Percentiles rank a stretch among this genome's conserved stretches.
phyloP scores from a whole-genome alignment of 2,113 vertebrate species.

The Vombatus ursinus region DNA sequence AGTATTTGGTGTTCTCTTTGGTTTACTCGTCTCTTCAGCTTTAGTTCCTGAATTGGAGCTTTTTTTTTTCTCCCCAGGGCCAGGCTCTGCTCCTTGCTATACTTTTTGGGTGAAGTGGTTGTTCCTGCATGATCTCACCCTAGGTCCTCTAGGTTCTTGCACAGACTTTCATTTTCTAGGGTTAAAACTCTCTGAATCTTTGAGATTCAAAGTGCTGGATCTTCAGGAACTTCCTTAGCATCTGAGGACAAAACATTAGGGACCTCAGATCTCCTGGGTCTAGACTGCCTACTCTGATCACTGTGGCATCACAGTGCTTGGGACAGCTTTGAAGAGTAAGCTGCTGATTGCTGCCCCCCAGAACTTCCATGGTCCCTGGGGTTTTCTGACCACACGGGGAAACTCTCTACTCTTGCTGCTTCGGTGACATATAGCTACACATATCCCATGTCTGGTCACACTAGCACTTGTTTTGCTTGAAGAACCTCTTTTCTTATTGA shows the following conservation, averaged over 20 bases:
- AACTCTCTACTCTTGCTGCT: not conserved
- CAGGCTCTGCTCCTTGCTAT: too few relatives aligned
- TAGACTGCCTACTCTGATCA: not conserved
- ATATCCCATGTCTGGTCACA: not conserved
- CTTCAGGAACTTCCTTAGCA: not conserved
- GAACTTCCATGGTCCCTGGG: not conserved
- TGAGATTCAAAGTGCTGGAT: not conserved
- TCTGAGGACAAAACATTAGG: not conserved
- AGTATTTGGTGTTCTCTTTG: too few relatives aligned
- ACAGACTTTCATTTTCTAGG: not conserved
- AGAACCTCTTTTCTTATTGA: not conserved
- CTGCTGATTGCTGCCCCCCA: not conserved
- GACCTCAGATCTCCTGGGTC: not conserved
- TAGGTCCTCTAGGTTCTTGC: not conserved
- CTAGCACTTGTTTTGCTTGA: not conserved
- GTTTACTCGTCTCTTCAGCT: not conserved
- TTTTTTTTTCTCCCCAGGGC: too few relatives aligned
- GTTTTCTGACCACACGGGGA: too few relatives aligned
- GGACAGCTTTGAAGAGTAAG: not conserved
- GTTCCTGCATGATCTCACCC: too few relatives aligned
- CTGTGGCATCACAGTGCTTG: not conserved
- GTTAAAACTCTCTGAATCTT: not conserved
- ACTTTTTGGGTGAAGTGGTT: too few relatives aligned
- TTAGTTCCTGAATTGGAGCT: not conserved
- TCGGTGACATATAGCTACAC: not conserved